Evolutionary conservation across 37 sponge, comb jelly and placozoan species (phyloP), one percentile per base, ranked within the genome.

Genomic region (Mnemiopsis leidyi): DNA sequence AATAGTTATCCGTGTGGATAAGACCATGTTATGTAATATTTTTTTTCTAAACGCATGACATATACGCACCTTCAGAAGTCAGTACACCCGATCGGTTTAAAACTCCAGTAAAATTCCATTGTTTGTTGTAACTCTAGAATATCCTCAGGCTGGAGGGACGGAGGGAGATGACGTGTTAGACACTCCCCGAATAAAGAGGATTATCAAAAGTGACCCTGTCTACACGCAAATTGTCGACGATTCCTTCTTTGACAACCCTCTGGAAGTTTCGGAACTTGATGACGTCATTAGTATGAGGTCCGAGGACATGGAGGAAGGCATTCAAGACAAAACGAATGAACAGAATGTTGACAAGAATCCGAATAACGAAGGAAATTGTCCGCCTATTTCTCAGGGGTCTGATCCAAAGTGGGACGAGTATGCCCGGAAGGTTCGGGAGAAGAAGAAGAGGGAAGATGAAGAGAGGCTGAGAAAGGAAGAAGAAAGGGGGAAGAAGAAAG

Each of bases 331-430:
- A 36, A 77, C 16, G 18, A 31, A 32, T 5, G 61, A 13, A 18
- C 61, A 48, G 79, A 32, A 77, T 26, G 36, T 3, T 77, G 79
- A 31, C 3, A 77, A 77, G 34, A 18, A 33, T 28, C 73, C 73
- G 73, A 77, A 5, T 5, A 32, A 77, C 0, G 79, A 2, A 16
- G 79, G 18, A 3, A 32, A 77, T 16, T 77, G 36, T 0, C 9
- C 34, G 0, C 21, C 32, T 3, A 32, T 32, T 2, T 85, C 90
- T 9, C 48, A 36, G 1, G 90, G 90, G 3, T 85, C 90, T 0
- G 38, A 85, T 40, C 90, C 90, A 0, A 85, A 85, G 48, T 85
- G 90, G 90, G 90, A 85, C 39, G 90, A 85, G 23, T 35, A 36
- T 16, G 90, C 90, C 0, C 38, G 90, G 90, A 85, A 85, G 36